These are phyloP conservation scores for Ormyrus pomaceus DNA, from an alignment of 2,888 invertebrate species.

Conservation along the genomic window DNA sequence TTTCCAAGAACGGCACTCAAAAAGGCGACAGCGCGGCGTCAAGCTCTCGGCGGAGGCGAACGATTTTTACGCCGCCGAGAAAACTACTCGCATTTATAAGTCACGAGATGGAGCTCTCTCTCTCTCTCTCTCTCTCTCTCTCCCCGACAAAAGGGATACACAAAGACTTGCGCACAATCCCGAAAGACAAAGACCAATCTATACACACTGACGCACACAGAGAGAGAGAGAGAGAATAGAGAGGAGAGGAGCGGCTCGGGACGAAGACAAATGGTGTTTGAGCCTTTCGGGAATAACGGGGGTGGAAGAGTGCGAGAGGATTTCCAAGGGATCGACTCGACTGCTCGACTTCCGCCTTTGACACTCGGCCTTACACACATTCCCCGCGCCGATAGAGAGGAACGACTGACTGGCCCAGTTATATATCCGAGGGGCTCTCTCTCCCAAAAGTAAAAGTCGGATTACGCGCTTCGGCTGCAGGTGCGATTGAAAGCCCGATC, in stretches of 20 bases:
- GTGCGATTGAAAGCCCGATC: too few species aligned
- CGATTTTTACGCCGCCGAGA: neutral
- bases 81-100: slow-evolving; percentile 24
- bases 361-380: neutral
- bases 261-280: slow-evolving; percentile 50
- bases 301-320: slow-evolving; percentile 28
- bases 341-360: slow-evolving; percentile 35
- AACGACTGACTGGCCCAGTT: slow-evolving; percentile 12
- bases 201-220: neutral
- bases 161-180: neutral
- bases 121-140: neutral
- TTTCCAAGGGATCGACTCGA: slow-evolving; percentile 39
- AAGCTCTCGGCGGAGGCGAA: neutral
- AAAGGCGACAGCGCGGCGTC: too few species aligned
- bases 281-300: slow-evolving; percentile 42
- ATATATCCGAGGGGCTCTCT: neutral
- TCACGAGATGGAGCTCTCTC: neutral
- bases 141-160: slow-evolving; percentile 7
- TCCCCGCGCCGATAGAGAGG: neutral
- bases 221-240: slow-evolving; percentile 15
- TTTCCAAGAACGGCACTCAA: too few species aligned
- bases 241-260: neutral
- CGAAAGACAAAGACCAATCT: slow-evolving; percentile 23
- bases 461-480: slow-evolving; percentile 4
- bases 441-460: slow-evolving; percentile 36